phyloP scores from a whole-genome alignment of 2,113 vertebrate species.

The Bujurquina vittata region DNA sequence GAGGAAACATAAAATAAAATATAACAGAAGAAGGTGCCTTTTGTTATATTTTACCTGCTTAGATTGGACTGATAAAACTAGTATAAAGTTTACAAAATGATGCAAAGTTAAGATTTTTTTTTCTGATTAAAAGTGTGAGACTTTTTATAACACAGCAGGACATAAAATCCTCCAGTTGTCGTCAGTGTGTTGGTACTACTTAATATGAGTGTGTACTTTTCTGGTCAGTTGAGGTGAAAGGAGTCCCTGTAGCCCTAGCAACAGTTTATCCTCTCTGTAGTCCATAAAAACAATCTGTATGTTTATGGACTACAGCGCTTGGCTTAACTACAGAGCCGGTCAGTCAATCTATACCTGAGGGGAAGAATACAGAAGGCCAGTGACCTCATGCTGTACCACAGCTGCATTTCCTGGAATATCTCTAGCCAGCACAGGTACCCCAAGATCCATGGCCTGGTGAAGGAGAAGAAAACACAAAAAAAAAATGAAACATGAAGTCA shows the following conservation, averaged over 20 bases:
- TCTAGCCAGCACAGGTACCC: slow-evolving; percentile 87
- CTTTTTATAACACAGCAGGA: not conserved
- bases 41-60: slow-evolving; percentile 26
- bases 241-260: not conserved
- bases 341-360: slow-evolving; percentile 82
- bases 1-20: slow-evolving; percentile 21
- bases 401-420: slow-evolving; percentile 91
- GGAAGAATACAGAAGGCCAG: slow-evolving; percentile 87
- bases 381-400: slow-evolving; percentile 84
- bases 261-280: not conserved
- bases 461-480: not conserved
- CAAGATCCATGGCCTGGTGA: slow-evolving; percentile 91
- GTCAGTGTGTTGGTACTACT: not conserved
- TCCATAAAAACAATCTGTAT: not conserved
- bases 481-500: slow-evolving; percentile 5
- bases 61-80: slow-evolving; percentile 13
- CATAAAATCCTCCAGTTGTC: not conserved
- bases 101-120: not conserved
- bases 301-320: slow-evolving; percentile 18
- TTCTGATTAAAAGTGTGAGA: not conserved
- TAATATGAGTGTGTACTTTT: not conserved
- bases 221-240: slow-evolving; percentile 3
- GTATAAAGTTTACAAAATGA: slow-evolving; percentile 8
- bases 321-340: slow-evolving; percentile 22
- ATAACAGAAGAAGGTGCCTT: not conserved